Evolutionary conservation across 2,797 vertebrate genomes (phyloP), one percentile per base, ranked within the genome.

Genomic region (Otus scops): DNA sequence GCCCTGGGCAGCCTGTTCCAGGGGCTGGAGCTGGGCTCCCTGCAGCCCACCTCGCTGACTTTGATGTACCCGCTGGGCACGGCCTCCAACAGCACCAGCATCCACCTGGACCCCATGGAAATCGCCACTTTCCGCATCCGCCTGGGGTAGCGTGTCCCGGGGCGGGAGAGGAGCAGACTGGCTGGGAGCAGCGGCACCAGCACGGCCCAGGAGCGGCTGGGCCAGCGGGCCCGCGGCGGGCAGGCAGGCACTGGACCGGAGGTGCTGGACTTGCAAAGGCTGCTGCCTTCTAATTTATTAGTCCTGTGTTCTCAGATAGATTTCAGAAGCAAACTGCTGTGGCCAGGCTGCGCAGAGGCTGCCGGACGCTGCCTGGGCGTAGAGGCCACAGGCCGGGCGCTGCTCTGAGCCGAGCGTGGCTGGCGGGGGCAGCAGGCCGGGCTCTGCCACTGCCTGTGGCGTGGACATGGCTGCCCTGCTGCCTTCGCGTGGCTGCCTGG

Each of bases 31-130:
- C 88, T 99, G 92, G 97, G 97, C 26, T 98, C 99, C 85, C 96
- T 99, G 45, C 99, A 99, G 98, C 99, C 99, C 30, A 98, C 98
- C 93, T 99, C 99, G 8, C 95, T 99, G 98, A 99, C 99, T 0
- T 92, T 99, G 91, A 99, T 99, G 98, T 98, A 99, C 97, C 97
- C 99, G 0, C 96, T 99, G 96, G 87, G 98, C 64, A 97, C 97
- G 0, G 98, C 99, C 65, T 98, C 99, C 93, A 98, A 98, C 92
- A 97, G 97, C 97, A 98, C 98, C 76, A 93, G 96, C 87, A 47
- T 99, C 97, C 98, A 47, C 79, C 88, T 99, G 96, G 98, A 99
- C 70, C 99, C 99, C 92, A 99, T 99, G 99, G 99, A 99, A 97
- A 98, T 99, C 1, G 98, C 99, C 48, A 97, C 99, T 63, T 99